Conservation (phyloP, 2,888 invertebrate species). For the Platycheirus rosarum region DNA sequence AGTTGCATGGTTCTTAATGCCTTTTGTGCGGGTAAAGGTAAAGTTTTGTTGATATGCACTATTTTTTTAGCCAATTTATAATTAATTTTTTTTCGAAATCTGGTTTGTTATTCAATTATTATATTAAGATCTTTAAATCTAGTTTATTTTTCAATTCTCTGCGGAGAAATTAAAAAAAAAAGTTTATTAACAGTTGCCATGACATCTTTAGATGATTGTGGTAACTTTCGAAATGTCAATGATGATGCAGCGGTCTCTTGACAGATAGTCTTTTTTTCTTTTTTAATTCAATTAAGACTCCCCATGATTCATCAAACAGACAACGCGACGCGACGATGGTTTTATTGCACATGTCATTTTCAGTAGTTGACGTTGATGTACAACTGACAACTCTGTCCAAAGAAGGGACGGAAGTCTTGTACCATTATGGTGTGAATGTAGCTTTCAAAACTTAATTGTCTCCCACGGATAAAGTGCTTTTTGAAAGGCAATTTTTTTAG, state of each 20-base stretch:
- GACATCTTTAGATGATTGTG: conserved; percentile 8
- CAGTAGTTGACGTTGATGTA: conserved; percentile 42
- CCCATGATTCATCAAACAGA: conserved; percentile 48
- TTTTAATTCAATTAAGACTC: conserved; percentile 31
- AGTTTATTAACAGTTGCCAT: conserved; percentile 35
- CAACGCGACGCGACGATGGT: conserved; percentile 29
- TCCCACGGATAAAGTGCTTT: conserved; percentile 64
- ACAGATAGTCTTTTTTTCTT: background rate
- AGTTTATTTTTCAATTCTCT: background rate
- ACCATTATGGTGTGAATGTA: conserved; percentile 54
- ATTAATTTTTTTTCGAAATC: no score
- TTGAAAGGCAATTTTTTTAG: no score
- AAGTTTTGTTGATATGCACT: no score
- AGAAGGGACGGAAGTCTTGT: conserved; percentile 58
- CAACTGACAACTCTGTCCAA: conserved; percentile 45
- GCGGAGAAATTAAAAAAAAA: conserved; percentile 56
- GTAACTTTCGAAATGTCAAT: conserved; percentile 69
- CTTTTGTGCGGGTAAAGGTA: no score
- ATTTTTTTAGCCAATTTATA: no score
- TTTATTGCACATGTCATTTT: conserved; percentile 54
- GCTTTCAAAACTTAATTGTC: conserved; percentile 52
- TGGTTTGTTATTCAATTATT: no score
- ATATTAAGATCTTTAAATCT: background rate
- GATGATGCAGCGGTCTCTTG: conserved; percentile 56
- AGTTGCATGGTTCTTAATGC: conserved; percentile 43